Base-by-base conservation (phyloP, 2,888 invertebrate species). In the Cistogaster globosa region DNA sequence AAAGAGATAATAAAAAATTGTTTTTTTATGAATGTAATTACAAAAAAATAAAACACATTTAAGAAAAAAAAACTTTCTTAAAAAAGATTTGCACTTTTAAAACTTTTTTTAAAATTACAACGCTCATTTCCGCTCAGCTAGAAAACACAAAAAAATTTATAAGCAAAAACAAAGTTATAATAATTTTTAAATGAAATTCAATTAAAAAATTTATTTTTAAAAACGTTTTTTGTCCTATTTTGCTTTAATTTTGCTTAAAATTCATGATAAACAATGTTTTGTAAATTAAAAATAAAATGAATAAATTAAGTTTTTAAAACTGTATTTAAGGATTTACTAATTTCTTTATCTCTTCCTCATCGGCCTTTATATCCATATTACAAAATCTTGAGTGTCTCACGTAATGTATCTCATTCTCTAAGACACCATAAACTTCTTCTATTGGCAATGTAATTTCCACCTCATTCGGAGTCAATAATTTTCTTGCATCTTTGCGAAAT, bases 401-500 rank as follows among this genome's bases (percentile, higher is more conserved):
- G 0, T 87, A 72, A 0, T 88, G 87, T 69, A 90, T 90, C 51
- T 91, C 90, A 22, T 90, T 90, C 4, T 91, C 91, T 26, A 89
- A 84, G 22, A 91, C 88, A 0, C 89, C 89, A 26, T 90, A 92
- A 9, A 92, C 89, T 8, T 91, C 89, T 77, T 92, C 92, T 38
- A 91, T 89, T 42, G 92, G 90, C 76, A 90, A 84, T 75, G 90
- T 87, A 3, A 91, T 88, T 81, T 92, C 92, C 36, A 89, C 86
- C 74, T 92, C 91, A 67, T 90, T 91, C 22, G 91, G 89, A 51
- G 90, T 85, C 65, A 92, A 82, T 18, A 92, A 82, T 62, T 90
- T 92, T 8, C 90, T 89, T 0, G 91, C 91, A 80, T 92, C 92
- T 87, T 91, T 91, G 26, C 92, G 91, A 48, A 92, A 92, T n/a